Evolutionary conservation across 2,888 invertebrate genomes (phyloP).

Genomic region (Hypolimnas misippus): DNA sequence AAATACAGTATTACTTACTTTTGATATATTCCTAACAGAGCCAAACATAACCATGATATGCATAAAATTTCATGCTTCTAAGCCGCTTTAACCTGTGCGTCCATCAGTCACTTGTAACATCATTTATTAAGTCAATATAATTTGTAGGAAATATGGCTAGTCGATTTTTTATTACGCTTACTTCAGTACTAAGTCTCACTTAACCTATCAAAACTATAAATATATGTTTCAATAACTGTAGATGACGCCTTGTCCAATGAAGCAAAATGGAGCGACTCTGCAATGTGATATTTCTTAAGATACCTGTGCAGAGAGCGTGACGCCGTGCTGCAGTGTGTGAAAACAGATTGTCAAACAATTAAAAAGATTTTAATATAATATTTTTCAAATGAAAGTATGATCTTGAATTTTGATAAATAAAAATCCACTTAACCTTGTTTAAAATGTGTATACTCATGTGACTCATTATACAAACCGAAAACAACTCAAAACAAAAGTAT

Average conservation of each 20-base stretch:
- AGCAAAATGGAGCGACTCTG: constrained; percentile 38
- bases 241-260: constrained; percentile 24
- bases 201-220: background rate
- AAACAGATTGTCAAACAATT: constrained; percentile 25
- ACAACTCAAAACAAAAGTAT: background rate
- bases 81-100: too few relatives aligned
- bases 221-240: constrained; percentile 25
- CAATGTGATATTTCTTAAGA: constrained; percentile 50
- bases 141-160: too few relatives aligned
- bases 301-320: constrained; percentile 71
- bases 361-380: constrained; percentile 16
- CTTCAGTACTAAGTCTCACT: background rate
- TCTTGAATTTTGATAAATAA: constrained; percentile 3
- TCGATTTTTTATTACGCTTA: background rate
- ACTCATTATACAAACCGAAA: background rate
- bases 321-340: constrained; percentile 37
- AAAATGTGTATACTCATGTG: background rate
- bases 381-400: constrained; percentile 16
- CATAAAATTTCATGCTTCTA: too few relatives aligned
- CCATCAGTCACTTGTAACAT: too few relatives aligned
- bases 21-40: too few relatives aligned
- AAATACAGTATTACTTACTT: too few relatives aligned
- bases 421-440: constrained; percentile 20
- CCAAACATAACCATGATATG: too few relatives aligned
- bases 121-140: too few relatives aligned